Conservation (phyloP, 2,888 invertebrate genomes). For the Clusia tigrina region DNA sequence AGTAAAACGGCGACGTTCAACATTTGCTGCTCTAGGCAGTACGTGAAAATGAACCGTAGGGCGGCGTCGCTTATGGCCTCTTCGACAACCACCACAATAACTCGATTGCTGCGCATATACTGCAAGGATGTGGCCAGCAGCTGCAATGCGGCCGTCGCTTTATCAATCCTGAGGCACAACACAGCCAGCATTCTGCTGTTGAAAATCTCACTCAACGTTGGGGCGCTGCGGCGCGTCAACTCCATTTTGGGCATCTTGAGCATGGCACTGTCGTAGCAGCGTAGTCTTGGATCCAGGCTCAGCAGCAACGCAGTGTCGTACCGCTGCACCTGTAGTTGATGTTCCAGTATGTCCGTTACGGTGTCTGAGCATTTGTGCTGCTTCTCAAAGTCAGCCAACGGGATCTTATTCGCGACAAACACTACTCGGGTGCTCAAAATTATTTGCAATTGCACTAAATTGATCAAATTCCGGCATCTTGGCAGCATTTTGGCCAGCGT, state of each 20-base stretch:
- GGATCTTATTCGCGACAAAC: no score
- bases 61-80: not conserved
- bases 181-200: not conserved
- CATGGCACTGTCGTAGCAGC: not conserved
- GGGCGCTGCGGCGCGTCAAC: not conserved
- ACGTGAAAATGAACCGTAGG: not conserved
- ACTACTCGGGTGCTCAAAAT: no score
- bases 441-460: no score
- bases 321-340: not conserved
- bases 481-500: no score
- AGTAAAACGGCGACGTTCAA: not conserved
- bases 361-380: no score
- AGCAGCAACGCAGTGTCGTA: constrained; percentile 7
- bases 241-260: not conserved
- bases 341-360: no score
- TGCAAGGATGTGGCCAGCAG: not conserved
- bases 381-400: no score
- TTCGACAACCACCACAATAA: not conserved
- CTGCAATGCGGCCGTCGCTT: not conserved
- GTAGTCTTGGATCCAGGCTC: not conserved
- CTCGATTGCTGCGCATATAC: not conserved
- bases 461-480: no score
- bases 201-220: not conserved
- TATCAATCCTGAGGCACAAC: not conserved
- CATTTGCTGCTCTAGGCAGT: not conserved